Conservation (phyloP, 1,140 invertebrate genomes). For the Aphelenchoides fujianensis region DNA sequence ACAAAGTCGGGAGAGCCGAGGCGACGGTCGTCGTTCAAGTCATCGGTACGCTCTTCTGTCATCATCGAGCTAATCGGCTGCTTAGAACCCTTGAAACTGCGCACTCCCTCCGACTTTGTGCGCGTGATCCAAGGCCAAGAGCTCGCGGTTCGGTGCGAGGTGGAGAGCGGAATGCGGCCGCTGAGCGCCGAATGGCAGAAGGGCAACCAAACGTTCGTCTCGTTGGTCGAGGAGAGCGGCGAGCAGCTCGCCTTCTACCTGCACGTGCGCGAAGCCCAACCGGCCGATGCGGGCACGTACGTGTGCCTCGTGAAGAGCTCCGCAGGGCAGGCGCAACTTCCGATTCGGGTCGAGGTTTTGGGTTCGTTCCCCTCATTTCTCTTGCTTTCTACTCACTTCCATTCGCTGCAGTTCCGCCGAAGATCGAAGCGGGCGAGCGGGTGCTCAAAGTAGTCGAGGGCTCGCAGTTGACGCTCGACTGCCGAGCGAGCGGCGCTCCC, state of each 20-base stretch:
- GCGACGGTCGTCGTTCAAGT: constrained; percentile 53
- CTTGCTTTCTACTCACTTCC: constrained; percentile 20
- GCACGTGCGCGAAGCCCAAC: constrained; percentile 24
- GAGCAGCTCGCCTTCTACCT: constrained; percentile 22
- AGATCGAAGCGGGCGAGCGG: constrained; percentile 53
- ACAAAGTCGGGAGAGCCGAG: constrained; percentile 52
- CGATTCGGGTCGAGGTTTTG: constrained; percentile 43
- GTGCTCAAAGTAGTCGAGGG: constrained; percentile 47
- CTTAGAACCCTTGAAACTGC: constrained; percentile 36
- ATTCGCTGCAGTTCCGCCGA: constrained; percentile 64
- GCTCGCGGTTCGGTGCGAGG: constrained; percentile 26
- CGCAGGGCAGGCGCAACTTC: constrained; percentile 32
- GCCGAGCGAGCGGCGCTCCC: constrained; percentile 80
- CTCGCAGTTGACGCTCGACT: constrained; percentile 63
- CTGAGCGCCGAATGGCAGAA: constrained; percentile 63
- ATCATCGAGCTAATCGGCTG: too few relatives aligned
- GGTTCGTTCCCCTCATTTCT: constrained; percentile 15
- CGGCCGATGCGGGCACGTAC: constrained; percentile 30
- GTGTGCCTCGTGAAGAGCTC: constrained; percentile 44
- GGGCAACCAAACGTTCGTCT: constrained; percentile 32
- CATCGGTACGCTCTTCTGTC: constrained; percentile 43
- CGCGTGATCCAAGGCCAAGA: constrained; percentile 42
- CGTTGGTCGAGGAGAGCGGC: neutral
- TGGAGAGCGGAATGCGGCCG: constrained; percentile 42
- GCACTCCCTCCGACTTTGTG: constrained; percentile 1